A percentile compares a stretch with the other conserved stretches of the same genome.
These are phyloP conservation scores for Asarcornis scutulata DNA, from an alignment of 2,113 vertebrate species.

Conservation along the genomic window DNA sequence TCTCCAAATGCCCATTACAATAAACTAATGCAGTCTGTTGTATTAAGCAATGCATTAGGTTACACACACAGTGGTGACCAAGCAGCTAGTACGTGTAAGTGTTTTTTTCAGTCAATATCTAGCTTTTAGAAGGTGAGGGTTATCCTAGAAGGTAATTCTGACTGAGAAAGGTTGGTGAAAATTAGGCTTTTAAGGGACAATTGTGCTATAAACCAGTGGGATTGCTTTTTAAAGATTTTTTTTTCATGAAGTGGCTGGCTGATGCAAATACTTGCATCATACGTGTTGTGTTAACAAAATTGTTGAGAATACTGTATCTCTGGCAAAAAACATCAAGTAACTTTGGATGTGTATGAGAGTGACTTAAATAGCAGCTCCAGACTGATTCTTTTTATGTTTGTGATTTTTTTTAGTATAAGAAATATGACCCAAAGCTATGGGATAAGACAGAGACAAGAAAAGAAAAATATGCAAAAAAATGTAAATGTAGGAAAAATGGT, in stretches of 20 bases:
- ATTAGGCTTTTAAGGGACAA: not conserved
- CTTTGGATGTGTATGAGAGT: not conserved
- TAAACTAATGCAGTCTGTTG: not conserved
- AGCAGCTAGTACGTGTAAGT: not conserved
- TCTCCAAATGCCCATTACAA: not conserved
- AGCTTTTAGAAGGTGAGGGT: not conserved
- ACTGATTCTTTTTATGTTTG: not conserved
- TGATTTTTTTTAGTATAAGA: not conserved
- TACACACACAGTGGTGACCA: not conserved
- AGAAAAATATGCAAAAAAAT: not conserved
- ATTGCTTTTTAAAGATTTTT: not conserved
- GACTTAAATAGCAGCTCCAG: not conserved
- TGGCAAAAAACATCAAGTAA: not conserved
- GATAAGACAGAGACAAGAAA: not conserved
- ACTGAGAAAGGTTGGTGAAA: not conserved
- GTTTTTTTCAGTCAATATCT: not conserved
- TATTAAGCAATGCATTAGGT: not conserved
- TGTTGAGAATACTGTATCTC: not conserved
- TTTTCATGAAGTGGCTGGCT: not conserved
- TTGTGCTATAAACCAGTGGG: not conserved
- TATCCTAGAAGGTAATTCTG: not conserved
- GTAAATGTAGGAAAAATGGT: not conserved
- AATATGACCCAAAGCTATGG: not conserved
- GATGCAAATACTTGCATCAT: not conserved
- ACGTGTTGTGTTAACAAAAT: not conserved